These are phyloP conservation scores for Stichodactyla mertensii DNA, from an alignment of 64 coral and sea anemone genomes.

Conservation along the genomic window DNA sequence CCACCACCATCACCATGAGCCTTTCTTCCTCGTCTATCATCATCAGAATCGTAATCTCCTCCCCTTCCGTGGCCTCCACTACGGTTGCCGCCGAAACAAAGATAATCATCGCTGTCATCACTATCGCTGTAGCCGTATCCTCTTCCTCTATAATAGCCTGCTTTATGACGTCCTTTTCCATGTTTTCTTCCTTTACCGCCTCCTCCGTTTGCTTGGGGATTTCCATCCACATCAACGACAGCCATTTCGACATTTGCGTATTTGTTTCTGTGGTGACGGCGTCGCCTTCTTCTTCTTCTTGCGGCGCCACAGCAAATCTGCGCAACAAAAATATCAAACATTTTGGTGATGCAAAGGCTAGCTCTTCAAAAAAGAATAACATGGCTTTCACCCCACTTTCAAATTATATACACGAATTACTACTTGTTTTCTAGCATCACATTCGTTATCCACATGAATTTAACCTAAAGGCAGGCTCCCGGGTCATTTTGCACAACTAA, in stretches of 20 bases:
- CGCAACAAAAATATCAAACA: neutral
- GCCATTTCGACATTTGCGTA: slow-evolving; percentile 4
- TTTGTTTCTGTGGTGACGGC: slow-evolving; percentile 1
- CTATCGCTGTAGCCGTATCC: neutral
- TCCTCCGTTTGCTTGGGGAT: neutral
- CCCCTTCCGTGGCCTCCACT: neutral
- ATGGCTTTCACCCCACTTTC: no score
- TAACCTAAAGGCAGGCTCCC: no score
- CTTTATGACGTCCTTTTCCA: neutral
- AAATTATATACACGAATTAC: no score
- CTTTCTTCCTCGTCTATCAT: neutral
- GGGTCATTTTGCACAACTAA: no score
- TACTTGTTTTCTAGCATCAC: no score
- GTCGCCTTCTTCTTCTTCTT: slow-evolving; percentile 28
- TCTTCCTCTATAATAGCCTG: slow-evolving; percentile 10
- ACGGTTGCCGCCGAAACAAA: neutral
- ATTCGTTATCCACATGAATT: no score
- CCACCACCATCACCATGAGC: neutral
- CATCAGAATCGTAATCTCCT: neutral
- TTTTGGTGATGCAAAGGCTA: neutral
- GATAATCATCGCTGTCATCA: slow-evolving; percentile 18
- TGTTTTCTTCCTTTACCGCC: neutral
- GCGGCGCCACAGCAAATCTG: slow-evolving; percentile 43
- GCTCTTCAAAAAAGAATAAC: no score
- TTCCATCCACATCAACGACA: neutral